Evolutionary conservation across 1,140 invertebrate species (phyloP).

Genomic region (Coenobita brevimanus): DNA sequence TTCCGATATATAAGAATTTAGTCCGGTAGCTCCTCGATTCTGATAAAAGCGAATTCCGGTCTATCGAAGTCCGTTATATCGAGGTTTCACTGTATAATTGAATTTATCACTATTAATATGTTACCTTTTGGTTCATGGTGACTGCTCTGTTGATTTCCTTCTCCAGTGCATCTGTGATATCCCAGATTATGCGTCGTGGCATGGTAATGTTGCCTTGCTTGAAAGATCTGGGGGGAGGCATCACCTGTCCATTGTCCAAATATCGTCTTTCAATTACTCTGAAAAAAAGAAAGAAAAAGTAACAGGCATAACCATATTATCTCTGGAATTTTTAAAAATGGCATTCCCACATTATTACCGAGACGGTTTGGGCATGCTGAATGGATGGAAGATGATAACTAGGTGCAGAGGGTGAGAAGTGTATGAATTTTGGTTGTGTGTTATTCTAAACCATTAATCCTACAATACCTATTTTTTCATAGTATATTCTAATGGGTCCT

Average conservation of each 20-base stretch:
- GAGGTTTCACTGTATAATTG: background rate
- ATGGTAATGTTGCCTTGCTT: constrained; percentile 71
- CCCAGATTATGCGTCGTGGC: constrained; percentile 72
- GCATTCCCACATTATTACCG: background rate
- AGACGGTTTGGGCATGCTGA: no score
- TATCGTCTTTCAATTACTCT: constrained; percentile 73
- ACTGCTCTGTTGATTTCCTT: constrained; percentile 71
- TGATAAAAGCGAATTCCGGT: no score
- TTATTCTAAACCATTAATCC: no score
- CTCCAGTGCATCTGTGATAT: constrained; percentile 71
- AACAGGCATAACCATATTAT: background rate
- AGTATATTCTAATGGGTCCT: no score
- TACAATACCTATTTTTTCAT: no score
- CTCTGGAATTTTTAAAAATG: background rate
- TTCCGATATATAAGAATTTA: no score
- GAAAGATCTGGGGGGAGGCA: constrained; percentile 72
- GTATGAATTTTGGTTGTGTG: no score
- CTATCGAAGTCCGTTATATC: no score
- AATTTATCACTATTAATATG: background rate
- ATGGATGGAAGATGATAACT: no score
- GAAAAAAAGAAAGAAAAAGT: background rate
- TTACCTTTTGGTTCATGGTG: constrained; percentile 71
- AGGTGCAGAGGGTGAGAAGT: no score
- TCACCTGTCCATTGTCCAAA: constrained; percentile 73
- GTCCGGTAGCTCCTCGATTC: no score